Evolutionary conservation across 2,113 vertebrate species (phyloP), one percentile per base, ranked within the genome.

Genomic region (Galemys pyrenaicus): DNA sequence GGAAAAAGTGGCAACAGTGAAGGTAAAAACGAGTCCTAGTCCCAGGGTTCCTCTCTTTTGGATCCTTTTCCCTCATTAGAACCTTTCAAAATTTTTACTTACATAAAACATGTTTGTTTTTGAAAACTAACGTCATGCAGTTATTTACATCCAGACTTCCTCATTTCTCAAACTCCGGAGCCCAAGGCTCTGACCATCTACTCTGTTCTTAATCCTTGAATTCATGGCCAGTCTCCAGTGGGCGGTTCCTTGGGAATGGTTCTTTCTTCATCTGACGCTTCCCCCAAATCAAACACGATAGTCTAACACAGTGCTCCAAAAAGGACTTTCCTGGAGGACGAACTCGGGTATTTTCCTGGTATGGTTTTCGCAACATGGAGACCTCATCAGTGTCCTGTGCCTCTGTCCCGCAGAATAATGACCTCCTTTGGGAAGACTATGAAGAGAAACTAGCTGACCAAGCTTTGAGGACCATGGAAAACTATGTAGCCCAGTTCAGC

Each of bases 341-440:
- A 82, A 39, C 39, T 44, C 44, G 81, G 16, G 24, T 89, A 77
- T 78, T 92, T 79, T 37, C 44, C n/a, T 67, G 39, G 37, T 73
- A 19, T 62, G 20, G 79, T 30, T 70, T 1, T 68, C 11, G n/a
- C 92, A 56, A 91, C 41, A 32, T 26, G 0, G 73, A 39, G 8
- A 17, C 26, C 89, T 96, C 58, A 92, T 74, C 70, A 74, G 32
- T 54, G 51, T n/a, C n/a, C 39, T 90, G 39, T 83, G 46, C 49
- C 73, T 94, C 80, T 64, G 7, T 60, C 85, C 74, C 54, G 80
- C 94, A 99, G 99, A 99, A 99, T 87, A 99, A 99, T 35, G 99
- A 99, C 80, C 99, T 99, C 37, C 98, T 99, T 77, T 99, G 99
- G 99, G 99, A 99, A 30, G 99, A 99, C 98, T 99, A 98, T 49